A percentile compares a stretch with the other conserved stretches of the same genome.
These are phyloP conservation scores for Caradrina kadenii DNA, from an alignment of 2,888 invertebrate genomes.

Conservation along the genomic window DNA sequence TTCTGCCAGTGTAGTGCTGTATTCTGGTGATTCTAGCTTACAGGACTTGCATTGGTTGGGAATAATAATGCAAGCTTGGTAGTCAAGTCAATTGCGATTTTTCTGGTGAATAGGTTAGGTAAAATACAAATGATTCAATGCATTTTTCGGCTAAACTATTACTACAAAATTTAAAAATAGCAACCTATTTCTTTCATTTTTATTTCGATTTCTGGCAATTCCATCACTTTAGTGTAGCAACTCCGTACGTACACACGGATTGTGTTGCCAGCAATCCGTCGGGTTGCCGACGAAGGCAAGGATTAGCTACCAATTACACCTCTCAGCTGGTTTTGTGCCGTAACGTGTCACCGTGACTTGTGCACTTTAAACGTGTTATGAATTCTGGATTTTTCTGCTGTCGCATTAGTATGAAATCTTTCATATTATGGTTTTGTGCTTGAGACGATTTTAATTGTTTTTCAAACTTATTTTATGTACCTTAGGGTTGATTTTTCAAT, in stretches of 20 bases:
- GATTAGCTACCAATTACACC: constrained; percentile 87
- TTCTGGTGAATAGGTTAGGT: neutral
- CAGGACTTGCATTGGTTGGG: no score
- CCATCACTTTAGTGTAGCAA: constrained; percentile 29
- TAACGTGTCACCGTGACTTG: constrained; percentile 64
- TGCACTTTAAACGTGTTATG: constrained; percentile 68
- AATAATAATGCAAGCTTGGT: neutral
- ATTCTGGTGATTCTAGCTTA: no score
- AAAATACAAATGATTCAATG: no score
- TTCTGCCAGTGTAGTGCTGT: no score
- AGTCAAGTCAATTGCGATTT: neutral
- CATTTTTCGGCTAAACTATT: no score
- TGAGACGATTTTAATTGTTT: neutral
- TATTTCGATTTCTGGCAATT: constrained; percentile 29
- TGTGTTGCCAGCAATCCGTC: constrained; percentile 67
- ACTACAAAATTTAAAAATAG: neutral
- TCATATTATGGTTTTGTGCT: constrained; percentile 13
- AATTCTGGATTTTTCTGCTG: constrained; percentile 56
- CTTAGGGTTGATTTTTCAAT: neutral
- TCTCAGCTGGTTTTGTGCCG: constrained; percentile 72
- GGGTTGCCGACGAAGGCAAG: constrained; percentile 74
- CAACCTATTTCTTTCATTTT: neutral
- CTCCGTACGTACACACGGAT: constrained; percentile 43
- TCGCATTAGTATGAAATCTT: constrained; percentile 28
- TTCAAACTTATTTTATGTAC: neutral